Base-by-base conservation (phyloP, 2,113 vertebrate species). In the Clarias macrocephalus region DNA sequence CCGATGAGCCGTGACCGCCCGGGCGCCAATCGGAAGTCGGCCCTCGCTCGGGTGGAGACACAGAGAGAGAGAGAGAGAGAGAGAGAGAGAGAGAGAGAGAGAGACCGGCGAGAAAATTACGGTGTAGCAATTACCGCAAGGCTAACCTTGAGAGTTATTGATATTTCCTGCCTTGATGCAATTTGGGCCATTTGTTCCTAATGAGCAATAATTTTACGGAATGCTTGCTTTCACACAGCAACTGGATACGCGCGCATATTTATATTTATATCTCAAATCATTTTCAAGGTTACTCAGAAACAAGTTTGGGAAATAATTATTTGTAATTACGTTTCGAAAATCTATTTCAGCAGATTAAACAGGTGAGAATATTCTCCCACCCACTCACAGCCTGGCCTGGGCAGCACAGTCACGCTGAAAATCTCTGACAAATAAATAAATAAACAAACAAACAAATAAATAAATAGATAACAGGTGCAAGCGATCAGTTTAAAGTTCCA, bases 161-260 rank as follows among this genome's bases (percentile, higher is more conserved):
- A 84, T 87, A 88, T 90, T 81, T 90, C 83, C 76, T 88, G 82
- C 87, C 88, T 87, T 85, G 84, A 92, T 88, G 88, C 81, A 84
- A 93, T 91, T 87, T 88, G 89, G 80, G 42, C 87, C 88, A 92
- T 92, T 92, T 91, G 90, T 93, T 90, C 68, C 85, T 89, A 89
- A 92, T 91, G 89, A 80, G 79, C 57, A 85, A 79, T 89, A 84
- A 84, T 80, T 85, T 81, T 60, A 87, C 85, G 60, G 87, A 48
- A 80, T 60, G 70, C 75, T 80, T 60, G 73, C 59, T 83, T 88
- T 80, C 79, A 54, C 73, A 6, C 28, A 52, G 42, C 66, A 80
- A 21, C 56, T 56, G 65, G 80, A 28, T 60, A 13, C 30, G 76
- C 11, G 77, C 13, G 18, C 18, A 63, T 63, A 63, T 60, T 5